Base-by-base conservation (phyloP, 2,113 vertebrate species). In the Trogon melanurus region DNA sequence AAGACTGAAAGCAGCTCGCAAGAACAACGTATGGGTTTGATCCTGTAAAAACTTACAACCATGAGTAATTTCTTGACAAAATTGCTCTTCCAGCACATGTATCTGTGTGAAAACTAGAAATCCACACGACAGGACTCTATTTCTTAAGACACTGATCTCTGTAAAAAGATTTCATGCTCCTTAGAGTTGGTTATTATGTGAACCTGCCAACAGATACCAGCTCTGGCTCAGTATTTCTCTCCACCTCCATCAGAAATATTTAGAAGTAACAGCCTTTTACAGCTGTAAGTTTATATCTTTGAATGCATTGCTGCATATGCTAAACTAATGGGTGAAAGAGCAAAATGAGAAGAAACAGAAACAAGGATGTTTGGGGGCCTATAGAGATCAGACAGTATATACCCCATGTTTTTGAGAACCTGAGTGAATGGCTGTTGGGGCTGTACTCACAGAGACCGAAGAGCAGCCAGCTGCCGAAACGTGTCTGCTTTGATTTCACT, bases 361-460 rank as follows among this genome's bases (percentile, higher is more conserved):
- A 87, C 7, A 58, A 93, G 72, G 65, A 54, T 54, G 18, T 47
- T 70, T 58, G 25, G 41, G 78, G 50, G 34, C 53, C 71, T 41
- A 27, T 2, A 61, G 41, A 3, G 8, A 16, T 48, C 34, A 50
- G 65, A 23, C 20, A 58, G 22, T 5, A 6, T 20, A 61, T 5
- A 81, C 44, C 30, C 26, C 32, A 4, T 11, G 21, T 13, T 50
- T 32, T 9, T 82, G 85, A 84, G 90, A 86, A 58, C 19, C 45
- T 41, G 44, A 47, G 73, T 73, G 85, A 95, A 75, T 21, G 45
- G 26, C 15, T 89, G 36, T 48, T 41, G 58, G 20, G 72, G 53
- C 11, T 20, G 44, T 98, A 98, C 99, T 99, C 95, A 99, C 99
- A 99, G 97, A 18, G 99, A 98, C 54, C 98, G 98, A 66, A 99